Conservation (phyloP, 2,113 vertebrate genomes). For the Spheniscus mendiculus region DNA sequence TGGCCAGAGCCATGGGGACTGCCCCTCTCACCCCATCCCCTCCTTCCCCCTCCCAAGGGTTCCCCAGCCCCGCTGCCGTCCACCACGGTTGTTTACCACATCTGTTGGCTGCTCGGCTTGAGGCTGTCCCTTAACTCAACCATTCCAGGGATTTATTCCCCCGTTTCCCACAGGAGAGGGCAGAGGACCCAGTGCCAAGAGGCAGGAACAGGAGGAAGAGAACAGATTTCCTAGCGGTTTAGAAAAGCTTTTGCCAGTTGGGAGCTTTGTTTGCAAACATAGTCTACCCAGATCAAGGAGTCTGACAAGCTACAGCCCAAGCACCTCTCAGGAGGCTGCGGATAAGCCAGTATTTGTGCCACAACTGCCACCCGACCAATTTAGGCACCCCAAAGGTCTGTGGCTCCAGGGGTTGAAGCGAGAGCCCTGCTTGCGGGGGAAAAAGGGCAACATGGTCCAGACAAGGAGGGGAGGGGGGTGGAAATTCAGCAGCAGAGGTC, state of each 20-base stretch:
- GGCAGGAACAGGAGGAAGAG: neutral
- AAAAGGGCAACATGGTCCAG: neutral
- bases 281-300: neutral
- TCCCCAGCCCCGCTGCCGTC: neutral
- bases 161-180: neutral
- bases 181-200: neutral
- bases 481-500: neutral
- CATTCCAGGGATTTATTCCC: neutral
- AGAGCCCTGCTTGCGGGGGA: rapidly evolving
- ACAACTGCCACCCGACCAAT: neutral
- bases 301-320: neutral
- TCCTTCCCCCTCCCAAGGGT: neutral
- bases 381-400: neutral
- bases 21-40: neutral
- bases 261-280: neutral
- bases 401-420: neutral
- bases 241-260: neutral
- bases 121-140: neutral
- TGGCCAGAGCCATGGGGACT: neutral
- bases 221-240: neutral
- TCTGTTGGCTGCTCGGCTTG: neutral
- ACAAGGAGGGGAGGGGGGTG: no score
- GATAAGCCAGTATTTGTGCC: neutral
- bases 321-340: neutral
- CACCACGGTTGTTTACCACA: rapidly evolving